Evolutionary conservation across 2,888 invertebrate genomes (phyloP).

Genomic region (Pristionchus exspectatus): DNA sequence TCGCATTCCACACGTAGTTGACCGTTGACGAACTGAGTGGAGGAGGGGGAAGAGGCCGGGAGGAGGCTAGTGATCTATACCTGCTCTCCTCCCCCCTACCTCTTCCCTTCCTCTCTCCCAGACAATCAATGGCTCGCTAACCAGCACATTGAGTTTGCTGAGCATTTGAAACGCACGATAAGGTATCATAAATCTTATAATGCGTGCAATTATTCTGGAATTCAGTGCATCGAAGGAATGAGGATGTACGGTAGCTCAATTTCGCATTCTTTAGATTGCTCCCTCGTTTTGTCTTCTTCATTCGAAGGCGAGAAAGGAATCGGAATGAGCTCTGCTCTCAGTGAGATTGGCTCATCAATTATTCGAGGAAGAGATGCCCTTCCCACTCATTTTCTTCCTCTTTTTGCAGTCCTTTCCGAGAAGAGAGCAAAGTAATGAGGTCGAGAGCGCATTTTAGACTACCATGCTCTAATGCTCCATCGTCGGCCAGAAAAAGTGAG

Average conservation of each 20-base stretch:
- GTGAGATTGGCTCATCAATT: constrained; percentile 31
- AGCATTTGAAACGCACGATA: no score
- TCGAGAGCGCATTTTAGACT: not conserved
- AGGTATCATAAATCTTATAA: no score
- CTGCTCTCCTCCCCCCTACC: no score
- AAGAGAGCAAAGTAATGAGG: not conserved
- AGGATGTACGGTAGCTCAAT: not conserved
- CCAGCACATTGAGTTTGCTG: no score
- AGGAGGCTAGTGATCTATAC: no score
- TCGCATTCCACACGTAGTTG: no score
- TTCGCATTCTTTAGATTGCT: not conserved
- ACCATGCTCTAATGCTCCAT: not conserved
- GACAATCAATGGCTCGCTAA: no score
- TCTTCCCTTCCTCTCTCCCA: no score
- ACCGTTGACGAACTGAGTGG: no score
- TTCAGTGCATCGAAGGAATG: not conserved
- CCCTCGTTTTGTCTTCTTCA: not conserved
- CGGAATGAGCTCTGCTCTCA: not conserved
- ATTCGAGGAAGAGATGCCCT: not conserved
- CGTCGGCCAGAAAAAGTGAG: no score
- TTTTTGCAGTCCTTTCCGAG: not conserved
- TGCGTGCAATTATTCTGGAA: not conserved
- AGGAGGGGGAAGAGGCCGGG: no score
- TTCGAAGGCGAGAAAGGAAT: not conserved
- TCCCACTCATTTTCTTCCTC: not conserved